Conservation (phyloP, 2,888 invertebrate genomes). For the Leucoptera coffeella region DNA sequence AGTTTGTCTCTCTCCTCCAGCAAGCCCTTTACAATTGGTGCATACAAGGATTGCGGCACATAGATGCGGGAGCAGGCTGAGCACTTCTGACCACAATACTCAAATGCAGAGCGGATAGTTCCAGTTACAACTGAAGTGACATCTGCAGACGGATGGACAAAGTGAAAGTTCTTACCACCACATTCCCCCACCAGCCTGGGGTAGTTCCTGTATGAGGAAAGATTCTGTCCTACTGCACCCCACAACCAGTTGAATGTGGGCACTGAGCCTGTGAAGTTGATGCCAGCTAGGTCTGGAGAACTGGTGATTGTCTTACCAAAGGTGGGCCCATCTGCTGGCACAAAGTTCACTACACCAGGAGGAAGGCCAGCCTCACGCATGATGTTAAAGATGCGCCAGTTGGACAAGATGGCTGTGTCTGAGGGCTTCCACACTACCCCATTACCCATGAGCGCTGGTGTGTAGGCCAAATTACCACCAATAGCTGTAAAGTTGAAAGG, state of each 20-base stretch:
- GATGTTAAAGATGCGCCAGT: constrained; percentile 89
- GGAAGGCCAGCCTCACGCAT: constrained; percentile 95
- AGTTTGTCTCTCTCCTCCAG: constrained; percentile 62
- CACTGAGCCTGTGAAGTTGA: constrained; percentile 98
- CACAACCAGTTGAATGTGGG: constrained; percentile 91
- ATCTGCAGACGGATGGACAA: constrained; percentile 90
- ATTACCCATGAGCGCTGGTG: constrained; percentile 91
- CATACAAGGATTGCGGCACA: constrained; percentile 85
- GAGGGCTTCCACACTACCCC: constrained; percentile 97
- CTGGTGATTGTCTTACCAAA: constrained; percentile 88
- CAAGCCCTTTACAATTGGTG: constrained; percentile 65
- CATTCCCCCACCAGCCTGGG: constrained; percentile 94
- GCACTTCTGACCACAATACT: constrained; percentile 97
- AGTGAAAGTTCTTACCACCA: constrained; percentile 99
- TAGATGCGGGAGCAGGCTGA: constrained; percentile 98
- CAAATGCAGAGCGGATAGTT: constrained; percentile 89
- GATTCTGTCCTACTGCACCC: constrained; percentile 86
- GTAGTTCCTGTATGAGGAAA: constrained; percentile 79
- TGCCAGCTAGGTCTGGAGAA: constrained; percentile 81
- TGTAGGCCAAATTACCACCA: constrained; percentile 91
- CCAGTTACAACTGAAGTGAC: constrained; percentile 71
- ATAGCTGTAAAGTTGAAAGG: constrained; percentile 99
- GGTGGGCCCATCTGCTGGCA: constrained; percentile 92
- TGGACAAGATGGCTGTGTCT: constrained; percentile 92
- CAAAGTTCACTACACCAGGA: constrained; percentile 93